Evolutionary conservation across 37 sponge, comb jelly and placozoan genomes (phyloP).

Genomic region (Cladorhizidae sp.): DNA sequence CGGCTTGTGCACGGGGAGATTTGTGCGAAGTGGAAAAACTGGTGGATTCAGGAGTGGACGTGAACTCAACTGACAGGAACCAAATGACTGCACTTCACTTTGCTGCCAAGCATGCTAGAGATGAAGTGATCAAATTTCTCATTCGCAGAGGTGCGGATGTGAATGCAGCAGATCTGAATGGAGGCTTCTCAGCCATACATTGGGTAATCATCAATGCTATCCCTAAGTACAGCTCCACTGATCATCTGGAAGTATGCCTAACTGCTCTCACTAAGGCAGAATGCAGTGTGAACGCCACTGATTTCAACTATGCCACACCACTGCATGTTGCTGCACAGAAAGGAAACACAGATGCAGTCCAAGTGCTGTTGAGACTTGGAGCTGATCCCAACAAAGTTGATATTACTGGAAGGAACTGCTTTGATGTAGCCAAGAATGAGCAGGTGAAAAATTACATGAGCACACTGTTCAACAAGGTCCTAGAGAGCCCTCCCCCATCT

Average conservation of each 20-base stretch:
- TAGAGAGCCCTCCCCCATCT: too few relatives aligned
- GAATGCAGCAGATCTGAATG: conserved; percentile 61
- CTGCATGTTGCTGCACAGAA: too few relatives aligned
- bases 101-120: conserved; percentile 63
- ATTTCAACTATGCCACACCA: conserved; percentile 67
- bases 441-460: too few relatives aligned
- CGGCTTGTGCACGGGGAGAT: conserved; percentile 56
- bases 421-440: too few relatives aligned
- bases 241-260: conserved; percentile 39
- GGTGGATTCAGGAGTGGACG: too few relatives aligned
- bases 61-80: conserved; percentile 51
- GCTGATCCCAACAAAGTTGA: too few relatives aligned
- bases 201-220: conserved; percentile 60
- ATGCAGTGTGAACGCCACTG: conserved; percentile 47
- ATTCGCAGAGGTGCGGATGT: conserved; percentile 39
- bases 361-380: too few relatives aligned
- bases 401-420: too few relatives aligned
- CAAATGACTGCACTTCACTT: conserved; percentile 63
- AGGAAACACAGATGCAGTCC: too few relatives aligned
- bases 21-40: conserved; percentile 24
- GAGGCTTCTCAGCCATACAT: conserved; percentile 70
- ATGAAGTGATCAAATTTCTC: too few relatives aligned
- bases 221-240: conserved; percentile 23
- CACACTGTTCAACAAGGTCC: too few relatives aligned
- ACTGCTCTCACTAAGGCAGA: conserved; percentile 43